These are phyloP conservation scores for Alaudala cheleensis DNA, from an alignment of 2,113 vertebrate genomes.

Conservation along the genomic window DNA sequence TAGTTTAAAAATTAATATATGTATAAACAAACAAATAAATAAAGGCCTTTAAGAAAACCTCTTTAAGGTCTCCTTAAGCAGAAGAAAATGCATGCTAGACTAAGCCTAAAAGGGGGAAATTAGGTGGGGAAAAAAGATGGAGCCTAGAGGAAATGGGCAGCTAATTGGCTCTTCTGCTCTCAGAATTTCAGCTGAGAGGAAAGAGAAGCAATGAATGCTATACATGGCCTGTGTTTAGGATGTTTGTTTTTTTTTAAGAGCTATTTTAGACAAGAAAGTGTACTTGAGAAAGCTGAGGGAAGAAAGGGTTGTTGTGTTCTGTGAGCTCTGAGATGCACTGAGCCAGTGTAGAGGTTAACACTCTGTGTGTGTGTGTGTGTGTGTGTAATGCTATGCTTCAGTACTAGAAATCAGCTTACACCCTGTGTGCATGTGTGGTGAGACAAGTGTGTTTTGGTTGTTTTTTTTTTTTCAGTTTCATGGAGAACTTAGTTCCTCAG, in stretches of 20 bases:
- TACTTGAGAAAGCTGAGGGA: neutral
- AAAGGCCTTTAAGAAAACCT: neutral
- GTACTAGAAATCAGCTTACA: neutral
- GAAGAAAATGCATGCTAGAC: neutral
- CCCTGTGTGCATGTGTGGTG: neutral
- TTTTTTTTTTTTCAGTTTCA: neutral
- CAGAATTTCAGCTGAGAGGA: neutral
- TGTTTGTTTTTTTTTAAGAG: neutral
- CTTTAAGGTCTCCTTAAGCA: neutral
- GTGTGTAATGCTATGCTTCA: neutral
- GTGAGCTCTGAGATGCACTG: neutral
- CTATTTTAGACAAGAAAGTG: neutral
- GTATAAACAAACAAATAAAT: neutral
- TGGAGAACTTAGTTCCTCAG: neutral
- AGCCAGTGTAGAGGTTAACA: neutral
- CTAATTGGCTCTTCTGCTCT: neutral
- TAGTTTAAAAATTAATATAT: neutral
- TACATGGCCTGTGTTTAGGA: neutral
- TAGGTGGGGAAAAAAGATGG: neutral
- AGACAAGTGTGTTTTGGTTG: neutral
- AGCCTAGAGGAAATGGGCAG: neutral
- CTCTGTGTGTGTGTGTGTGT: neutral
- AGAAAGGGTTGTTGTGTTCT: neutral
- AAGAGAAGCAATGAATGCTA: neutral
- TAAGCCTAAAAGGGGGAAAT: neutral